Conservation (phyloP, 2,888 invertebrate species). For the Pediacus dermestoides region DNA sequence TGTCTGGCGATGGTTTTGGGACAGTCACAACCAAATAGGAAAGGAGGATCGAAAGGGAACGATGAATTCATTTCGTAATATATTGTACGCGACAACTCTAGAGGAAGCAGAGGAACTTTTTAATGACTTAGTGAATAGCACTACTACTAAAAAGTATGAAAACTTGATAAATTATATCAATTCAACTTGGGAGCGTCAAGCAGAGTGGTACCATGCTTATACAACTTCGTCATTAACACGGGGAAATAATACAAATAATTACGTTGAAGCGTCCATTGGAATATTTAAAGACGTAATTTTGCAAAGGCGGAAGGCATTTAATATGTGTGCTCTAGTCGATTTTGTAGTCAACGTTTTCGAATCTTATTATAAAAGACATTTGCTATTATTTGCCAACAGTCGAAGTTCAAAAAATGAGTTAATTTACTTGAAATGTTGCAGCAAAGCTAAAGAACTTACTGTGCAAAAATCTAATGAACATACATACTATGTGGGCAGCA, state of each 20-base stretch:
- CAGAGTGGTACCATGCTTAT: conserved; percentile 17
- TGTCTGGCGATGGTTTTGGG: conserved; percentile 19
- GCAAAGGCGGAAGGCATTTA: conserved; percentile 21
- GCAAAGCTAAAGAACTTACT: conserved; percentile 5
- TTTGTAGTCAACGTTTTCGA: conserved; percentile 6
- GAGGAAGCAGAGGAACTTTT: conserved; percentile 7
- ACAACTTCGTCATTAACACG: conserved; percentile 19
- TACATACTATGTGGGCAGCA: not conserved
- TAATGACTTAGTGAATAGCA: not conserved
- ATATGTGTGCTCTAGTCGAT: conserved; percentile 6
- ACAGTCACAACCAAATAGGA: conserved; percentile 3
- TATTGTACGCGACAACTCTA: conserved; percentile 10
- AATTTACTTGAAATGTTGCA: conserved; percentile 3
- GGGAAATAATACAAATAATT: conserved; percentile 26
- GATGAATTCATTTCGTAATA: conserved; percentile 8
- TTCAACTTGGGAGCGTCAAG: conserved; percentile 15
- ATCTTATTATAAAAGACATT: conserved; percentile 2
- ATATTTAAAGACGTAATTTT: conserved; percentile 26
- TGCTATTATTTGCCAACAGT: conserved; percentile 7
- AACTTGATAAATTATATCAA: conserved; percentile 1
- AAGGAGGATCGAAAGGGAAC: conserved; percentile 4
- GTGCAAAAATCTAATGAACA: conserved; percentile 4
- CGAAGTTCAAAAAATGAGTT: conserved; percentile 3
- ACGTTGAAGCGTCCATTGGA: conserved; percentile 25
- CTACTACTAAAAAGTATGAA: not conserved